phyloP scores from a whole-genome alignment of 2,888 invertebrate genomes.

The Pachydiplax longipennis region DNA sequence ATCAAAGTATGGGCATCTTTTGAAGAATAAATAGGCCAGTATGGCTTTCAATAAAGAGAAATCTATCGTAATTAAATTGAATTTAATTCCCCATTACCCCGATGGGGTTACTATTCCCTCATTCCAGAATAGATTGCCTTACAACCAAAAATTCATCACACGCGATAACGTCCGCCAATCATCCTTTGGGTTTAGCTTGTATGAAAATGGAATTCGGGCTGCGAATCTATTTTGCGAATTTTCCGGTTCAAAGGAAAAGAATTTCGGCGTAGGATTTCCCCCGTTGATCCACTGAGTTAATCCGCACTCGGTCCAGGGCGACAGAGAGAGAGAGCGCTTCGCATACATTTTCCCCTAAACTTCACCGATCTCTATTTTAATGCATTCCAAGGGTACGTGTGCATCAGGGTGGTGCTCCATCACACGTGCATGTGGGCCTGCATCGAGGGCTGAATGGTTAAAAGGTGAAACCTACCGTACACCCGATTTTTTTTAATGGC shows the following conservation, averaged over 20 bases:
- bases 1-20: too few relatives aligned
- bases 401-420: not conserved
- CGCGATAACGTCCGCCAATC: too few relatives aligned
- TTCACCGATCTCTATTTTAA: constrained; percentile 27
- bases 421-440: not conserved
- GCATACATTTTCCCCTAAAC: constrained; percentile 10
- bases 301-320: not conserved
- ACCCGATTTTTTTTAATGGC: not conserved
- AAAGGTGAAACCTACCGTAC: not conserved
- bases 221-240: not conserved
- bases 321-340: not conserved
- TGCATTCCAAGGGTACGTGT: not conserved
- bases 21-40: too few relatives aligned
- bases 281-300: not conserved
- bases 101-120: too few relatives aligned
- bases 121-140: too few relatives aligned
- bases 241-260: not conserved
- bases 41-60: too few relatives aligned
- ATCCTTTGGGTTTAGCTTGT: not conserved
- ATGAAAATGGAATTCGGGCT: not conserved
- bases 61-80: too few relatives aligned
- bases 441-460: not conserved
- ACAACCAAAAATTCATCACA: too few relatives aligned
- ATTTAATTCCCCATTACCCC: too few relatives aligned
- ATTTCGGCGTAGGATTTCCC: not conserved